Base-by-base conservation (phyloP, 2,888 invertebrate species). In the Acronicta alni region DNA sequence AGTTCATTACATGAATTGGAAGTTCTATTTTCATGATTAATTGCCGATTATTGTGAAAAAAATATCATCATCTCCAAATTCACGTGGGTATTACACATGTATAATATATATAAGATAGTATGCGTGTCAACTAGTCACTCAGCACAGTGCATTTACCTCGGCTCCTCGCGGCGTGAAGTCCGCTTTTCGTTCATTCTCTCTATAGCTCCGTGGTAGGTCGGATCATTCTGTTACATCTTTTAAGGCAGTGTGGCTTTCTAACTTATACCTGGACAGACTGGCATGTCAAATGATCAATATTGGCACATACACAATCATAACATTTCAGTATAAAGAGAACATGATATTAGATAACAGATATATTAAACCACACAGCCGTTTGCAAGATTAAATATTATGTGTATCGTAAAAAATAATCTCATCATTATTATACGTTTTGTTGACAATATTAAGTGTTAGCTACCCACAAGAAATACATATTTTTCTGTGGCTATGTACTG, bases 241-340 rank as follows among this genome's bases (percentile, higher is more conserved):
- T 85, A 87, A 89, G 91, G 92, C 92, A 89, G 92, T 93, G 92
- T 93, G 93, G 92, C 89, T 85, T 88, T 89, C 81, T 90, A 88
- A 88, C 82, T 86, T 88, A 85, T 78, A 93, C 93, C 93, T 93
- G 93, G 88, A 93, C 93, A 93, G 83, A 93, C 90, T 89, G 89
- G 88, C 90, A 91, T 87, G 84, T 82, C 82, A 85, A 79, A 85
- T 85, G 77, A 87, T 89, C 80, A 89, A 85, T 86, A 90, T 90
- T 84, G 87, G 77, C 87, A 89, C 84, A 86, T 76, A 80, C 83
- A 75, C 72, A 68, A 75, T 75, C 62, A 70, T 81, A 80, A 71
- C 56, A 72, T 55, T 72, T 62, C 58, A 78, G 60, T 67, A 57
- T 59, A 75, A 59, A 68, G 54, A 63, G 70, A 65, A 75, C 63